Percentiles rank a stretch among this genome's conserved stretches.
These are phyloP conservation scores for Nasonovia ribisnigri DNA, from an alignment of 2,888 invertebrate genomes.

Conservation along the genomic window DNA sequence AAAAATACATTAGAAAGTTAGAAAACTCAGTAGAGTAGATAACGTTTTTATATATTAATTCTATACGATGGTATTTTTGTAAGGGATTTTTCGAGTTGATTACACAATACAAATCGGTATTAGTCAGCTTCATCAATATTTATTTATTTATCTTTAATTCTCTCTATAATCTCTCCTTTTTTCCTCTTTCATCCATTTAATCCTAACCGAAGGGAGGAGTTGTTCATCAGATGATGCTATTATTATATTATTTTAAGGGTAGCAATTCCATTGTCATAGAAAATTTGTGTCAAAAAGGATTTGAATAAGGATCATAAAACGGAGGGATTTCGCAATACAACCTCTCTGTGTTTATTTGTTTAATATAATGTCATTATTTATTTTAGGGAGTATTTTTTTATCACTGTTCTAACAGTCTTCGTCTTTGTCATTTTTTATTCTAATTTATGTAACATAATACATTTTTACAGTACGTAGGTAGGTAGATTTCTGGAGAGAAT, in stretches of 20 bases:
- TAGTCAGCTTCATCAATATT: constrained; percentile 42
- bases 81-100: constrained; percentile 27
- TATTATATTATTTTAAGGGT: constrained; percentile 48
- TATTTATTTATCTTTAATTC: constrained; percentile 56
- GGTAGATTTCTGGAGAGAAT: not conserved
- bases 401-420: not conserved
- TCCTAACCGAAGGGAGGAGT: not conserved
- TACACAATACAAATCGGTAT: constrained; percentile 19
- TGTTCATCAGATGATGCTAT: constrained; percentile 43
- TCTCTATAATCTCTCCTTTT: constrained; percentile 23
- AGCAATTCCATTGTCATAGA: constrained; percentile 32
- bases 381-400: constrained; percentile 29
- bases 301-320: constrained; percentile 49
- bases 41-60: not conserved
- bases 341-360: constrained; percentile 45
- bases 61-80: constrained; percentile 11
- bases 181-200: not conserved
- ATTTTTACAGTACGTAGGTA: not conserved
- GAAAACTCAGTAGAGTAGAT: not conserved
- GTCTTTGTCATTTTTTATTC: not conserved
- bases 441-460: not conserved
- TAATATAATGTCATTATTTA: constrained; percentile 50
- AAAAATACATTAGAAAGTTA: constrained; percentile 15
- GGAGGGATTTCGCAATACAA: constrained; percentile 34
- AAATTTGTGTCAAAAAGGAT: constrained; percentile 58